Base-by-base conservation (phyloP, 2,888 invertebrate genomes). In the Caenorhabditis panamensis region DNA sequence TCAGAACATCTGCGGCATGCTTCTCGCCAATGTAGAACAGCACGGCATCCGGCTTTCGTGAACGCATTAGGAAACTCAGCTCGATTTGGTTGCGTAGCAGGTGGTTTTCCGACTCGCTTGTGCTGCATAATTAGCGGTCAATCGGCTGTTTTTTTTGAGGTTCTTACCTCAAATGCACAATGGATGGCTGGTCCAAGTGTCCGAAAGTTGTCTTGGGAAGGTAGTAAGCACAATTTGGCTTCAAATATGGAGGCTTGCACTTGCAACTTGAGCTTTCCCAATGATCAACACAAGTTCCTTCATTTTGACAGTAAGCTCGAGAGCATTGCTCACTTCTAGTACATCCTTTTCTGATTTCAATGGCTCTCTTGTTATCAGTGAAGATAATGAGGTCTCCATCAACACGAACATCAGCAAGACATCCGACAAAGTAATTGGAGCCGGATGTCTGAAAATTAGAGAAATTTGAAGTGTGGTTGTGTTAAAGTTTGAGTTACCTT, bases 151-250 rank as follows among this genome's bases (percentile, higher is more conserved):
- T 53, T 68, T 36, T 64, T 18, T 31, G 13, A 11, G 20, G 28
- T 11, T 28, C 51, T 54, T 36, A 78, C 82, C 72, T 82, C 58
- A 82, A 76, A 73, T 76, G 77, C 82, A 78, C 82, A 77, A 76
- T 71, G 54, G 82, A 77, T 54, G 82, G 73, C n/a, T 64, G 63
- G 24, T 82, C 73, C 36, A 71, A 58, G 62, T 89, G 85, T 22
- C 90, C 90, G 59, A 90, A 88, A 1, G 90, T 90, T 53, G 83
- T 83, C 67, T 89, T 87, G 1, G 80, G 84, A 5, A 89, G 83
- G 49, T 82, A 73, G 54, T 86, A 61, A 13, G 67, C 72, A 67
- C 90, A 90, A 28, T 79, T 68, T 1, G 89, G 89, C 54, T 83
- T 85, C 11, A 90, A 73, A 68, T 84, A 89, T 16, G 90, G 90